phyloP scores from a whole-genome alignment of 2,888 invertebrate genomes.

The Chouioia cunea region DNA sequence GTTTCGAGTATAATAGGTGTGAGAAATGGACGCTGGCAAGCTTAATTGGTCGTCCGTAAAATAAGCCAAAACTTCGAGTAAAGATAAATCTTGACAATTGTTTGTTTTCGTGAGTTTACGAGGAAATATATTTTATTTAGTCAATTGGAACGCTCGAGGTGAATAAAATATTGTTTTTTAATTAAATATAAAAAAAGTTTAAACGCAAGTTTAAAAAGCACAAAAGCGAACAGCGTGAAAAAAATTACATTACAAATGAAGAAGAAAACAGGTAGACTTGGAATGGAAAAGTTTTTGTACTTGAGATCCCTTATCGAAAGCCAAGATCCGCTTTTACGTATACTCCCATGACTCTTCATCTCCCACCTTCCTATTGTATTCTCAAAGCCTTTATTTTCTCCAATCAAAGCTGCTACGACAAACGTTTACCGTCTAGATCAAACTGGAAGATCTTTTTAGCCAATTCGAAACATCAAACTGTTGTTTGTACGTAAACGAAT shows the following conservation, averaged over 20 bases:
- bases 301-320: conserved; percentile 34
- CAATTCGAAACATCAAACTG: no score
- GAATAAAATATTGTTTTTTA: no score
- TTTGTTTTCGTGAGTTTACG: conserved; percentile 6
- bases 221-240: background rate
- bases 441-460: no score
- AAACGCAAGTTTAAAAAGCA: no score
- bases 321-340: background rate
- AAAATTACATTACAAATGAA: no score
- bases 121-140: conserved; percentile 6
- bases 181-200: background rate
- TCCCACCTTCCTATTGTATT: conserved; percentile 1
- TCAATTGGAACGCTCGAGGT: no score
- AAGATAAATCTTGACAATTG: conserved; percentile 3
- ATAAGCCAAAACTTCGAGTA: conserved; percentile 8
- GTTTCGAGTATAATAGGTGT: background rate
- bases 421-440: no score
- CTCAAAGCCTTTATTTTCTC: conserved; percentile 17
- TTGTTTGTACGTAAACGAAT: no score
- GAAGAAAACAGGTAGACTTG: background rate
- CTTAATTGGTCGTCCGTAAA: conserved; percentile 9
- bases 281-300: background rate
- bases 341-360: no score
- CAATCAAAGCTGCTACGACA: conserved; percentile 2
- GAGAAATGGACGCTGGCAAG: background rate